A percentile compares a stretch with the other conserved stretches of the same genome.
These are phyloP conservation scores for Dipodomys merriami DNA, from an alignment of 2,113 vertebrate species.

Conservation along the genomic window DNA sequence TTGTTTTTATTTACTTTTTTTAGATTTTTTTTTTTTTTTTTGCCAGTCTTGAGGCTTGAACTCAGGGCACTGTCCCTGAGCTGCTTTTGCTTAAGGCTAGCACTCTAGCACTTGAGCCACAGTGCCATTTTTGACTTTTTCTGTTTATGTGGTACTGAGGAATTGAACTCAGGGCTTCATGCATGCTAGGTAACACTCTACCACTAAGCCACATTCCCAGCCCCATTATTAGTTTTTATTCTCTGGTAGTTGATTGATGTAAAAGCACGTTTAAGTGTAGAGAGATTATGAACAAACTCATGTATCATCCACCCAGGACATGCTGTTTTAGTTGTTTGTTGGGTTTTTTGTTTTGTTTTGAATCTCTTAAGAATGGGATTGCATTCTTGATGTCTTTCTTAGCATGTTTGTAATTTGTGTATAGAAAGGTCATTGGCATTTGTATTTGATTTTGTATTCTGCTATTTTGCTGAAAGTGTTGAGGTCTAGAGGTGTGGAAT, in stretches of 20 bases:
- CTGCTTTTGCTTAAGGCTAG: no score
- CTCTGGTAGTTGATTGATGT: not conserved
- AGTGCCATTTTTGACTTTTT: no score
- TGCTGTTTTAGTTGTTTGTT: no score
- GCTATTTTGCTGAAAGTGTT: not conserved
- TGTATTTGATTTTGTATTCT: not conserved
- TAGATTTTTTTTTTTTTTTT: no score
- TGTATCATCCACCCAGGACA: not conserved
- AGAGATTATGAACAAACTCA: not conserved
- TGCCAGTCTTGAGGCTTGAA: no score
- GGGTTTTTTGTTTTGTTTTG: not conserved
- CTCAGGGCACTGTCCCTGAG: no score
- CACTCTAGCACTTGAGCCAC: no score
- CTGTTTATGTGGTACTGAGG: no score
- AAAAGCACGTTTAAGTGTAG: not conserved
- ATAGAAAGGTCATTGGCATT: not conserved
- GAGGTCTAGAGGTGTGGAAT: not conserved
- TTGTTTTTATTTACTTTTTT: not conserved
- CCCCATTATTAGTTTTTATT: conserved; percentile 19
- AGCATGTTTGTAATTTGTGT: not conserved
- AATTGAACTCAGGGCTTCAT: no score
- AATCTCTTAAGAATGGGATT: not conserved
- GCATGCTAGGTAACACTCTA: no score
- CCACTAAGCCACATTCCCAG: no score
- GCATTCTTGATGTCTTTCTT: not conserved